A percentile compares a stretch with the other conserved stretches of the same genome.
Evolutionary conservation across 1,140 invertebrate species (phyloP).

Genomic region (Archivesica marissinica): DNA sequence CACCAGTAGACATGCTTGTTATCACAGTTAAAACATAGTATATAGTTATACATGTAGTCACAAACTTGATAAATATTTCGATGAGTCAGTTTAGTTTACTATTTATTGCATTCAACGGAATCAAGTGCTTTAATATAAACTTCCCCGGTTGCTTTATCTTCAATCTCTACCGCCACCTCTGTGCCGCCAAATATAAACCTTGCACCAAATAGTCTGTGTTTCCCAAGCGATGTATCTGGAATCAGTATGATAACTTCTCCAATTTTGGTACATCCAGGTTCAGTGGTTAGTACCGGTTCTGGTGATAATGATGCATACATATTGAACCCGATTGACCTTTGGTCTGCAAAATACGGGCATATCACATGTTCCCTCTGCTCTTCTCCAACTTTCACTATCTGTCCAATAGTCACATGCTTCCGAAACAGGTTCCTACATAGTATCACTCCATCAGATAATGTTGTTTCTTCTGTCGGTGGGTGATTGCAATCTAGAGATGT

Average conservation of each 20-base stretch:
- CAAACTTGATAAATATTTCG: too few relatives aligned
- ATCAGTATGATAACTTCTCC: background rate
- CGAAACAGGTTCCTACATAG: background rate
- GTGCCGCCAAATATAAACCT: conserved; percentile 34
- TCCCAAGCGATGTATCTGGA: background rate
- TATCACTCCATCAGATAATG: background rate
- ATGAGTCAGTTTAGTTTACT: too few relatives aligned
- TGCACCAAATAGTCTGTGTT: background rate
- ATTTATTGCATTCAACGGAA: too few relatives aligned
- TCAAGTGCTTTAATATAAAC: background rate
- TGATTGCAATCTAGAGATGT: background rate
- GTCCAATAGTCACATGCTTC: conserved; percentile 7
- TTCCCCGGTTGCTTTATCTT: conserved; percentile 2
- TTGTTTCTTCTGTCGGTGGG: background rate
- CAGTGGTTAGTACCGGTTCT: background rate
- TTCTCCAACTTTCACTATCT: conserved; percentile 9
- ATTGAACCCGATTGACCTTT: background rate
- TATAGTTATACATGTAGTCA: too few relatives aligned
- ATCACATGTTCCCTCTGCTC: background rate
- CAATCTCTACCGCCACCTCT: conserved; percentile 23
- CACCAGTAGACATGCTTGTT: too few relatives aligned
- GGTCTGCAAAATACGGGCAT: conserved; percentile 3
- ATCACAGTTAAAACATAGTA: too few relatives aligned
- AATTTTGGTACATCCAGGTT: conserved; percentile 4
- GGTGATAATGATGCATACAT: background rate